These are phyloP conservation scores for Procambarus virginalis DNA, from an alignment of 1,140 invertebrate genomes.

Conservation along the genomic window DNA sequence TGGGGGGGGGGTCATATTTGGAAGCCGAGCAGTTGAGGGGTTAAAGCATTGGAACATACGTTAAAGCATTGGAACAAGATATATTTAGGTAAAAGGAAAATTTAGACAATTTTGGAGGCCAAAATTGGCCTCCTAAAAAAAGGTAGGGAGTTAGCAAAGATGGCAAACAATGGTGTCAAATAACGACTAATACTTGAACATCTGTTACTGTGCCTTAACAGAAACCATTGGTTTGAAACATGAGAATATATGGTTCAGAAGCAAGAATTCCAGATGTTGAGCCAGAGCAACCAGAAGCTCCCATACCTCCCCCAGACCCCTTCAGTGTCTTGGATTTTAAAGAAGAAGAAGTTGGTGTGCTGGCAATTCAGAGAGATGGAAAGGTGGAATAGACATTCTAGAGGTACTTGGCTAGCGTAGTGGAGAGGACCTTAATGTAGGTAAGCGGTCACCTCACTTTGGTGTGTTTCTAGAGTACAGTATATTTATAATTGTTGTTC, in stretches of 20 bases:
- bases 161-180: too few relatives aligned
- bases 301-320: background rate
- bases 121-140: too few relatives aligned
- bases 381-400: background rate
- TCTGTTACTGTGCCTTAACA: background rate
- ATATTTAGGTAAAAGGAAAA: too few relatives aligned
- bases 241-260: background rate
- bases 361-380: slow-evolving; percentile 39
- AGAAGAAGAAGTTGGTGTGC: slow-evolving; percentile 21
- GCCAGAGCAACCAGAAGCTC: too few relatives aligned
- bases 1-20: too few relatives aligned
- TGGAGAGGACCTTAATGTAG: slow-evolving; percentile 29
- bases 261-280: background rate
- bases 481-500: too few relatives aligned
- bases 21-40: too few relatives aligned
- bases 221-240: background rate
- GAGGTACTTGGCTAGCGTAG: slow-evolving; percentile 23
- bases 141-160: too few relatives aligned
- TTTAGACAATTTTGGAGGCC: too few relatives aligned
- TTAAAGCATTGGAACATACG: too few relatives aligned
- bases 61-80: too few relatives aligned
- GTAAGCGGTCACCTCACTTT: slow-evolving; percentile 1
- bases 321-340: slow-evolving; percentile 23
- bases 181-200: too few relatives aligned
- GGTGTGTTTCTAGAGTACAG: background rate